Percentiles rank a stretch among this genome's conserved stretches.
Conservation (phyloP, 2,888 invertebrate genomes). For the Tetramorium bicarinatum region DNA sequence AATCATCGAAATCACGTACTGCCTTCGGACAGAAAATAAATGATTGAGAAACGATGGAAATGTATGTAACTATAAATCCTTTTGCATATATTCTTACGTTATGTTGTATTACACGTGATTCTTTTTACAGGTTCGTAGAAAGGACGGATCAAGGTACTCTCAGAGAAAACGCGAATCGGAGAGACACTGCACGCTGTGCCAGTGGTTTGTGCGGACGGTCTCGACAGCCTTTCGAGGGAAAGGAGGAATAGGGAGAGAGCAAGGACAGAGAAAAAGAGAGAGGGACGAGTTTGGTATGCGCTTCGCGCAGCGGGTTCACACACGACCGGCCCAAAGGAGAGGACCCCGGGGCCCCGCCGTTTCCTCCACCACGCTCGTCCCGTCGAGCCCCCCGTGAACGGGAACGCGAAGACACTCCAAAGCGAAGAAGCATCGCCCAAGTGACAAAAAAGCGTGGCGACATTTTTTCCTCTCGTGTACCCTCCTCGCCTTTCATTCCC, state of each 20-base stretch:
- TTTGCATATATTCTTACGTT: neutral
- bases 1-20: neutral
- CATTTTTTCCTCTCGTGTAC: constrained; percentile 67
- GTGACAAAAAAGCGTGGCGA: constrained; percentile 73
- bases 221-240: constrained; percentile 56
- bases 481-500: neutral
- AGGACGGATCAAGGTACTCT: constrained; percentile 49
- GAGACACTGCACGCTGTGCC: constrained; percentile 60
- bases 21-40: neutral
- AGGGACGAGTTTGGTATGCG: constrained; percentile 82
- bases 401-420: constrained; percentile 27
- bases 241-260: constrained; percentile 35
- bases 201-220: constrained; percentile 60
- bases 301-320: constrained; percentile 84
- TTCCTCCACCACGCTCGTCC: constrained; percentile 31
- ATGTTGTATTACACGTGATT: neutral
- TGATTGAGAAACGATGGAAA: neutral
- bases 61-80: neutral
- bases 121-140: neutral
- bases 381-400: constrained; percentile 27
- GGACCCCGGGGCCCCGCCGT: constrained; percentile 24
- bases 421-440: constrained; percentile 72
- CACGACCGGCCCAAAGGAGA: constrained; percentile 74
- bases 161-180: constrained; percentile 66
- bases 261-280: constrained; percentile 51